A percentile compares a stretch with the other conserved stretches of the same genome.
These are phyloP conservation scores for Cerceris ruficornis DNA, from an alignment of 2,888 invertebrate genomes.

Conservation along the genomic window DNA sequence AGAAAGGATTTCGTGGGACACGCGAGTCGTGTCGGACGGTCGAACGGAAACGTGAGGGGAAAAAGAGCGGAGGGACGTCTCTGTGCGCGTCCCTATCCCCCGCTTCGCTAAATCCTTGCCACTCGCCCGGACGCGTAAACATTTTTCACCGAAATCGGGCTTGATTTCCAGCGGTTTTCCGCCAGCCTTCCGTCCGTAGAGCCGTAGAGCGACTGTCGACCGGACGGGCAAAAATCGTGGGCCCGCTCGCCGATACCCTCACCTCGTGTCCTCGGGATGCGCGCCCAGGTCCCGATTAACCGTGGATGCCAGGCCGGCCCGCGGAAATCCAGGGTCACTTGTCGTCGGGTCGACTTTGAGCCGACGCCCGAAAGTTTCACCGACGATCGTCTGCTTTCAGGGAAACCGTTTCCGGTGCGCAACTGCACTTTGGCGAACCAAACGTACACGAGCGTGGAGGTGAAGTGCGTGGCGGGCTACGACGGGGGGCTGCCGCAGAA, in stretches of 20 bases:
- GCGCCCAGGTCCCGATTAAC: no score
- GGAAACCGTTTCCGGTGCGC: constrained; percentile 91
- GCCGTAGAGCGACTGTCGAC: constrained; percentile 55
- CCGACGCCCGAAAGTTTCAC: constrained; percentile 15
- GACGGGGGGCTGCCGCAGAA: constrained; percentile 94
- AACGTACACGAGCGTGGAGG: constrained; percentile 91
- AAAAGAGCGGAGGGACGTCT: constrained; percentile 36
- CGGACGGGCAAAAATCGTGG: no score
- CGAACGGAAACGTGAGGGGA: constrained; percentile 19
- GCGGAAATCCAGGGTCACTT: no score
- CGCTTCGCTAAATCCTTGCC: constrained; percentile 63
- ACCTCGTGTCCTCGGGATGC: no score
- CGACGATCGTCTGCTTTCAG: constrained; percentile 81
- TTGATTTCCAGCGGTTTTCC: constrained; percentile 54
- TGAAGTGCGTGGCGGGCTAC: constrained; percentile 92
- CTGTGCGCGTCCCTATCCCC: constrained; percentile 58
- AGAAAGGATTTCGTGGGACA: no score
- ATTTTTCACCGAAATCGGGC: constrained; percentile 58
- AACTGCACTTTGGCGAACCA: constrained; percentile 94
- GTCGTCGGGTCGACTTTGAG: neutral
- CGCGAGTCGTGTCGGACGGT: no score
- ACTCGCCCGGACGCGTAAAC: constrained; percentile 59
- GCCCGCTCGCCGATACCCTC: no score
- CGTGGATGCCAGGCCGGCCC: no score
- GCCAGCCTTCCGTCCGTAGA: constrained; percentile 38